Evolutionary conservation across 1,140 invertebrate genomes (phyloP).

Genomic region (Anastatus disparis): DNA sequence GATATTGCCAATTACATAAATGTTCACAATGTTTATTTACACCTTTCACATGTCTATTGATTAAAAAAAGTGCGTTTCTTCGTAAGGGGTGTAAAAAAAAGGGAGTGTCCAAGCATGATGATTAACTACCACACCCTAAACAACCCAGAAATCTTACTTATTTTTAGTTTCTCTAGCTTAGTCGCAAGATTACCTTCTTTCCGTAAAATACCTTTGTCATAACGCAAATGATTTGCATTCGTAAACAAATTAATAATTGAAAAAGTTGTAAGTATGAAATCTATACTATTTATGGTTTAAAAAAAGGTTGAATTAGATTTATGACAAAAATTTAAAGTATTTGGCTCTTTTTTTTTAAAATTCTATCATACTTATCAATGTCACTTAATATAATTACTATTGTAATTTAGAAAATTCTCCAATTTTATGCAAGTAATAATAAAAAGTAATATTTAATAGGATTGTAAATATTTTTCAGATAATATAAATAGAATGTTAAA

Average conservation of each 20-base stretch:
- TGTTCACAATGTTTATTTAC: not conserved
- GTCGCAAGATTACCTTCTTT: not conserved
- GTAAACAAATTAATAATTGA: not conserved
- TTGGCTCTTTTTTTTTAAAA: too few relatives aligned
- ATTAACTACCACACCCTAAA: slow-evolving; percentile 33
- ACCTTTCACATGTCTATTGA: slow-evolving; percentile 6
- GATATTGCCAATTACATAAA: slow-evolving; percentile 19
- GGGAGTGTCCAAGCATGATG: slow-evolving; percentile 16
- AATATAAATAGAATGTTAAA: not conserved
- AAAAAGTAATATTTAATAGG: not conserved
- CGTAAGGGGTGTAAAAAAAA: slow-evolving; percentile 1
- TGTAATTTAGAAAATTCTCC: too few relatives aligned
- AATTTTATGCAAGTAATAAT: not conserved
- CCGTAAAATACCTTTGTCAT: not conserved
- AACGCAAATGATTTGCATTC: not conserved
- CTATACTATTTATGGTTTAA: too few relatives aligned
- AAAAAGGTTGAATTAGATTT: too few relatives aligned
- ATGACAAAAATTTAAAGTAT: too few relatives aligned
- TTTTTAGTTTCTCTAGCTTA: slow-evolving; percentile 13
- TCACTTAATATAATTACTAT: not conserved
- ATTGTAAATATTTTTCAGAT: too few relatives aligned
- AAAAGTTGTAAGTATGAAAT: slow-evolving; percentile 1
- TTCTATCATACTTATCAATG: not conserved
- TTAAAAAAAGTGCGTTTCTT: slow-evolving; percentile 5
- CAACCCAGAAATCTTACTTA: not conserved